Conservation (phyloP, 2,113 vertebrate genomes). For the Ahaetulla prasina region DNA sequence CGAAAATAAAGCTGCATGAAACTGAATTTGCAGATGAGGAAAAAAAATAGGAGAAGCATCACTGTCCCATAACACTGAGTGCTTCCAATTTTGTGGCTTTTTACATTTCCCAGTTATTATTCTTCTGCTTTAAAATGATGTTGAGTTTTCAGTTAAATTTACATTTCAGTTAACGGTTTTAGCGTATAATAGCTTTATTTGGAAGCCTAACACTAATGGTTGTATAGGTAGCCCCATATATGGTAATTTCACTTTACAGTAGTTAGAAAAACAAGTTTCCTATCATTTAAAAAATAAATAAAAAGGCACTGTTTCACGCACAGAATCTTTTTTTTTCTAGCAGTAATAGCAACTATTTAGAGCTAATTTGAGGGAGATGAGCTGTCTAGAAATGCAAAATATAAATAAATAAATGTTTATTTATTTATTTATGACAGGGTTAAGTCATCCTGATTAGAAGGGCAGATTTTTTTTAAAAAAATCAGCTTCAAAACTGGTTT, state of each 20-base stretch:
- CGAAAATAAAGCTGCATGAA: neutral
- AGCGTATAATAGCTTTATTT: neutral
- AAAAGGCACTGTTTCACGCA: neutral
- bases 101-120: neutral
- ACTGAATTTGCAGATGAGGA: neutral
- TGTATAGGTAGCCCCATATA: neutral
- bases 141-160: neutral
- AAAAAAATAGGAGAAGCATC: neutral
- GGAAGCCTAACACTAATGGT: neutral
- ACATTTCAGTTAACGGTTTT: neutral
- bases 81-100: neutral
- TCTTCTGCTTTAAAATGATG: neutral
- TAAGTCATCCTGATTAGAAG: neutral
- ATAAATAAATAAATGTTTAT: neutral
- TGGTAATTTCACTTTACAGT: neutral
- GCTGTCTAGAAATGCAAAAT: neutral
- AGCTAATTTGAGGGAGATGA: neutral
- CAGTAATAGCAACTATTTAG: neutral
- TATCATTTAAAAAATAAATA: neutral
- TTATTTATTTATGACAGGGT: neutral
- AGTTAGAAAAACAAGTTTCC: neutral
- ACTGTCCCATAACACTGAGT: neutral
- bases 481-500: neutral
- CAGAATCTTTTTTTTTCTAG: neutral
- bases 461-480: neutral